These are phyloP conservation scores for Liasis olivaceus DNA, from an alignment of 2,797 vertebrate species.

Conservation along the genomic window DNA sequence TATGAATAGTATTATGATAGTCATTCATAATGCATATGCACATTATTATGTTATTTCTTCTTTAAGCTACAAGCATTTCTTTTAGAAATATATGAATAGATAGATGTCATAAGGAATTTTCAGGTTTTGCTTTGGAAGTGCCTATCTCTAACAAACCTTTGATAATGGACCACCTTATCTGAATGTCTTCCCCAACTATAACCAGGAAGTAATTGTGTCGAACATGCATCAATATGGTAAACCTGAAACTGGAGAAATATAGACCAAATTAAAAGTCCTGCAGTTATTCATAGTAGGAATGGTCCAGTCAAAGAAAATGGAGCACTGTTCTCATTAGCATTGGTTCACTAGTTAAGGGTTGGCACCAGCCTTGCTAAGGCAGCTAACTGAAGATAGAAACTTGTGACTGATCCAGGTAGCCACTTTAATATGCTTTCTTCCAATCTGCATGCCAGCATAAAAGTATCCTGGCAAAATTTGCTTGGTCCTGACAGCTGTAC, in stretches of 20 bases:
- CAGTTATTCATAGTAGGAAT: slow-evolving; percentile 16
- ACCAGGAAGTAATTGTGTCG: not conserved
- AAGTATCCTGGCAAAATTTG: not conserved
- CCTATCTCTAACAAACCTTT: not conserved
- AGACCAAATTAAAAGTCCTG: not conserved
- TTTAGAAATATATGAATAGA: not conserved
- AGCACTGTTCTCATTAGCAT: not conserved
- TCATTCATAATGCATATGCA: not conserved
- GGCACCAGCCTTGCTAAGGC: not conserved
- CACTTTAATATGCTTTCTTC: not conserved
- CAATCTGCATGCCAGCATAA: not conserved
- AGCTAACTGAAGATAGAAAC: not conserved
- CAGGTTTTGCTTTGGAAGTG: not conserved
- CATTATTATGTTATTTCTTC: not conserved
- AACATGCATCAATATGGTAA: not conserved
- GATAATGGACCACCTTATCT: not conserved
- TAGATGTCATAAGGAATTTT: not conserved
- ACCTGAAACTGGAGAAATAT: not conserved
- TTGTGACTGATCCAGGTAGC: not conserved
- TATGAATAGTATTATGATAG: not conserved
- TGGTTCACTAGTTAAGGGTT: not conserved
- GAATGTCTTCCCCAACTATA: not conserved
- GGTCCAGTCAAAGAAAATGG: not conserved
- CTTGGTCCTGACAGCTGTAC: not conserved
- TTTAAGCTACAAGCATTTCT: not conserved